A percentile compares a stretch with the other conserved stretches of the same genome.
phyloP scores from a whole-genome alignment of 1,140 invertebrate species.

The Hycleus cichorii region DNA sequence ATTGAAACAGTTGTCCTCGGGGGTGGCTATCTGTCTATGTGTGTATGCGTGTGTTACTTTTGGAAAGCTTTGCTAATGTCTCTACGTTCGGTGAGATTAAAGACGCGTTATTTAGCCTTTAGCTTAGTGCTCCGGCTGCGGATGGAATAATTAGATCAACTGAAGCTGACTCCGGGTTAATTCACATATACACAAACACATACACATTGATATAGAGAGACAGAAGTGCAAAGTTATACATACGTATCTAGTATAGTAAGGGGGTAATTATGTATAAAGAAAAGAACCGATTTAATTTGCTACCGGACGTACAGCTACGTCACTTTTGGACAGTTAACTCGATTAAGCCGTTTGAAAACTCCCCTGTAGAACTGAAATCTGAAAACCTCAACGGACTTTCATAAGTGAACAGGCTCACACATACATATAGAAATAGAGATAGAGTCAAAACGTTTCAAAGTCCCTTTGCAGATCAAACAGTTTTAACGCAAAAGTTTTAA shows the following conservation, averaged over 20 bases:
- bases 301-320: slow-evolving; percentile 25
- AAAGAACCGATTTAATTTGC: slow-evolving; percentile 39
- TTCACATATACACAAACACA: slow-evolving; percentile 26
- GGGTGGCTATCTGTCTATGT: no score
- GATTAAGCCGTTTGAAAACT: slow-evolving; percentile 27
- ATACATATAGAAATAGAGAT: no score
- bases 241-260: slow-evolving; percentile 2
- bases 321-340: slow-evolving; percentile 29
- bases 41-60: no score
- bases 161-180: slow-evolving; percentile 29
- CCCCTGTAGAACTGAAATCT: slow-evolving; percentile 23
- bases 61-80: slow-evolving; percentile 22
- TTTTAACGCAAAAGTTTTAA: no score
- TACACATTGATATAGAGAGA: slow-evolving; percentile 12
- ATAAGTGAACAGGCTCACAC: slow-evolving; percentile 3
- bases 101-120: slow-evolving; percentile 37
- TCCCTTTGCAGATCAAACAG: no score
- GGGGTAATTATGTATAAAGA: slow-evolving; percentile 37
- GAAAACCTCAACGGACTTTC: slow-evolving; percentile 29
- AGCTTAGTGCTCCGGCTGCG: slow-evolving; percentile 31
- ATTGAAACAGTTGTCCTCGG: no score
- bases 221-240: slow-evolving; percentile 34
- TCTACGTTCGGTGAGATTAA: slow-evolving; percentile 31
- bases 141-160: slow-evolving; percentile 39
- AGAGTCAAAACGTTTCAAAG: no score